Evolutionary conservation across 2,113 vertebrate genomes (phyloP), one percentile per base, ranked within the genome.

Genomic region (Elephantulus edwardii): DNA sequence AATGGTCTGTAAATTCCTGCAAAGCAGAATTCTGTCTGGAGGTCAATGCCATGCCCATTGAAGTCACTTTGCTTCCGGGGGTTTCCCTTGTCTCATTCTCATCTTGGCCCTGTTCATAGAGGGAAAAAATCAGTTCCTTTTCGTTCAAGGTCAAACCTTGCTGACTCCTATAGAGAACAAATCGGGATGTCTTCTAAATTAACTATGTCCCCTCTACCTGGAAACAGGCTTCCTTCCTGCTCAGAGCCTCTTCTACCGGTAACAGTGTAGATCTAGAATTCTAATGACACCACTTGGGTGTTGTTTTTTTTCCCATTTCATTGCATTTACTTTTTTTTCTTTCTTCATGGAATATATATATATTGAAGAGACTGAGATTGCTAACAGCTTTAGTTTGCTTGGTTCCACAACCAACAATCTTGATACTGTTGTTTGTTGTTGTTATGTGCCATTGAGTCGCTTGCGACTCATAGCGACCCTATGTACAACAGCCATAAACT

Each of bases 201-300:
- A 6, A 50, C 56, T 72, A 33, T 40, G 7, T 3, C 3, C 54
- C 4, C 58, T 56, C 13, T 16, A 19, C 64, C 66, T 76, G 35
- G 19, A 20, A 85, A 64, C 35, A 35, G 44, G 60, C 66, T 30
- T 68, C 19, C 66, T 30, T 68, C 19, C 2, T 3, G 28, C 86
- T 64, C 50, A 46, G 64, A 71, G 40, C 28, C 17, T 66, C 54
- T 54, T n/a, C n/a, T 24, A 46, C 28, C 54, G 48, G 74, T 24
- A 66, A 62, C 4, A 10, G 8, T 20, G 35, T 56, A 54, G 35
- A 30, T n/a, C 17, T 40, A 75, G 70, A 76, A 62, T 79, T 71
- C n/a, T 70, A 88, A 64, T 64, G 83, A 50, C n/a, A 56, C 44
- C 71, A 33, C 76, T 86, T n/a, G n/a, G n/a, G n/a, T n/a, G 72